A percentile compares a stretch with the other conserved stretches of the same genome.
phyloP scores from a whole-genome alignment of 2,888 invertebrate species.

The Caenorhabditis imperialis region DNA sequence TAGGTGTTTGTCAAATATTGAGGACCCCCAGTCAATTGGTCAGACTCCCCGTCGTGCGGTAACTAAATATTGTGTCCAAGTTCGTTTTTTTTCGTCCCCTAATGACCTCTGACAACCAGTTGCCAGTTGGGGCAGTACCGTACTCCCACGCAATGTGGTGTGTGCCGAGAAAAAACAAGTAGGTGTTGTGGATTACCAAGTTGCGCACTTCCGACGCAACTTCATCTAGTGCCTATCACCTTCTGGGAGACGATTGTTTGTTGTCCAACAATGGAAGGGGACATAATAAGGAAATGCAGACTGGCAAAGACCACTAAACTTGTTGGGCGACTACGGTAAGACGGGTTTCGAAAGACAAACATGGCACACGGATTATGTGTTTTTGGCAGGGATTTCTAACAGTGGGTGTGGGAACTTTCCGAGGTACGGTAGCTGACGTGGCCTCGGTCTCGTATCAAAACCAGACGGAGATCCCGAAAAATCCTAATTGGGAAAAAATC shows the following conservation, averaged over 20 bases:
- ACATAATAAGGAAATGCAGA: slow-evolving; percentile 26
- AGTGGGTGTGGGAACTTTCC: too few species aligned
- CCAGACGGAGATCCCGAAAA: too few species aligned
- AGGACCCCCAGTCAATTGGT: slow-evolving; percentile 29
- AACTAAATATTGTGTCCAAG: slow-evolving; percentile 20
- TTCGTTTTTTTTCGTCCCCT: neutral
- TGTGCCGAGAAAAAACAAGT: slow-evolving; percentile 8
- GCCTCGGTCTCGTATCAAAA: too few species aligned
- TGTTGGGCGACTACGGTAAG: slow-evolving; percentile 44
- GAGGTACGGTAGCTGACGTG: too few species aligned
- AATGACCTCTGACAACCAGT: slow-evolving; percentile 29
- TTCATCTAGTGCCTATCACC: slow-evolving; percentile 24
- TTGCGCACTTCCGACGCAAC: slow-evolving; percentile 51
- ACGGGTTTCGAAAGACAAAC: slow-evolving; percentile 44
- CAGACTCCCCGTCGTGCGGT: slow-evolving; percentile 36
- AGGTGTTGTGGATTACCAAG: slow-evolving; percentile 46
- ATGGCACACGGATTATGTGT: slow-evolving; percentile 42
- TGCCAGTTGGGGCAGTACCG: slow-evolving; percentile 32
- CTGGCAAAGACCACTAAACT: slow-evolving; percentile 28
- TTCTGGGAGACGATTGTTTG: slow-evolving; percentile 25
- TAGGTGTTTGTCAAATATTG: slow-evolving; percentile 36
- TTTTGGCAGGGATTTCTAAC: too few species aligned
- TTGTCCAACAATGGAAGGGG: slow-evolving; percentile 34
- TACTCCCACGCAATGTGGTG: too few species aligned
- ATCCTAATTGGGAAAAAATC: too few species aligned